phyloP scores from a whole-genome alignment of 2,797 vertebrate species.

The Phrynocephalus forsythii region DNA sequence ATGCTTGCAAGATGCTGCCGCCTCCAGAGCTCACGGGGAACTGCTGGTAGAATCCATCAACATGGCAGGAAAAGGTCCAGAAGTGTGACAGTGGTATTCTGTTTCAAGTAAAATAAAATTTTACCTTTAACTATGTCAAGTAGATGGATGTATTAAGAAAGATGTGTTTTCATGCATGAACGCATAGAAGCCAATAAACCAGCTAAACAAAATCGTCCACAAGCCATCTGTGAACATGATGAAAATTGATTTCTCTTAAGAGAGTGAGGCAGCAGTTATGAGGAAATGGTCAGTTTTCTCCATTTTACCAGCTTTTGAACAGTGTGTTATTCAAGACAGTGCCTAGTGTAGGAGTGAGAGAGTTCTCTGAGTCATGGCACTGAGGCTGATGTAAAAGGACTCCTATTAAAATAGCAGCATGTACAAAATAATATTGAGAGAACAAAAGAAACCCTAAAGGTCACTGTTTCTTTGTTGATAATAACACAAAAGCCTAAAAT shows the following conservation, averaged over 20 bases:
- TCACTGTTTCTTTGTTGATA: constrained; percentile 25
- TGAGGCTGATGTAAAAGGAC: constrained; percentile 42
- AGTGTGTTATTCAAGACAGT: constrained; percentile 33
- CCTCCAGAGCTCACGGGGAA: too few species aligned
- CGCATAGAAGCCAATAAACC: not conserved
- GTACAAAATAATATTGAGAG: constrained; percentile 32
- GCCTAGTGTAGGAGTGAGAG: constrained; percentile 39
- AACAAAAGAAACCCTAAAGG: constrained; percentile 41
- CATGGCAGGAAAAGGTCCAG: too few species aligned
- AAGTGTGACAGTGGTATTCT: too few species aligned
- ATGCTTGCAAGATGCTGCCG: too few species aligned
- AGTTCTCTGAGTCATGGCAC: constrained; percentile 44
- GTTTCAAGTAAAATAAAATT: not conserved
- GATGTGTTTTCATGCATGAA: too few species aligned
- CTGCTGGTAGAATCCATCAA: too few species aligned
- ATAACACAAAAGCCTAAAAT: constrained; percentile 36
- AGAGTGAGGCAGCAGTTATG: not conserved
- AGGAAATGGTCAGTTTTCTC: constrained; percentile 21
- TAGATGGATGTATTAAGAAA: not conserved
- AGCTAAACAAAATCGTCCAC: not conserved
- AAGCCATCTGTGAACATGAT: not conserved
- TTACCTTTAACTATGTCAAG: not conserved
- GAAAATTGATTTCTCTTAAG: constrained; percentile 12
- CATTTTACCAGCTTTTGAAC: constrained; percentile 30
- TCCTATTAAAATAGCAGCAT: constrained; percentile 46